Percentiles rank a stretch among this genome's conserved stretches.
These are phyloP conservation scores for Clunio marinus DNA, from an alignment of 2,888 invertebrate species.

Conservation along the genomic window DNA sequence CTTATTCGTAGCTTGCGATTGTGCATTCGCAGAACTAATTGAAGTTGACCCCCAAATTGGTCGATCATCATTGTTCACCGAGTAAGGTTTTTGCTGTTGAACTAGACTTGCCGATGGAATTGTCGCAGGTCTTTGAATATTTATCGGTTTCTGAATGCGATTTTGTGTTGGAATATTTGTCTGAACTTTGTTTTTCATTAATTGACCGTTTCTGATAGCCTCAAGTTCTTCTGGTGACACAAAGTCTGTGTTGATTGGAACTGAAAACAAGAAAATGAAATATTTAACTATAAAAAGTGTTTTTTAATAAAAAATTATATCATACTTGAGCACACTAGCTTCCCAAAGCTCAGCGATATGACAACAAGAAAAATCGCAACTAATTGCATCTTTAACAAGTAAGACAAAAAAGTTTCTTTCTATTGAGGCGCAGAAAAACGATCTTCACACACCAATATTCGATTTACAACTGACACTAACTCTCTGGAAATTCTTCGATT, in stretches of 20 bases:
- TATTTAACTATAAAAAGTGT: too few relatives aligned
- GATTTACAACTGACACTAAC: neutral
- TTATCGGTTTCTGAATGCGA: neutral
- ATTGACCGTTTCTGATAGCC: neutral
- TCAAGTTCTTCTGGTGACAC: slow-evolving; percentile 29
- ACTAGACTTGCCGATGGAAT: neutral
- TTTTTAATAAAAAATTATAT: too few relatives aligned
- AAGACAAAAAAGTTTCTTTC: neutral
- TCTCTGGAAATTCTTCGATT: slow-evolving; percentile 12
- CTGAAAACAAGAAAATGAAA: slow-evolving; percentile 11
- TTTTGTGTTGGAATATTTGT: neutral
- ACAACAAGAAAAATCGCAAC: neutral
- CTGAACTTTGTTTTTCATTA: neutral
- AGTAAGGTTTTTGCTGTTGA: neutral
- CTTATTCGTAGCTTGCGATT: slow-evolving; percentile 16
- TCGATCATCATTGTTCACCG: slow-evolving; percentile 2
- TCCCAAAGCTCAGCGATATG: neutral
- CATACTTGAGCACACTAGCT: neutral
- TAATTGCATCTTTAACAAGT: neutral
- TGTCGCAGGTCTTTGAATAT: neutral
- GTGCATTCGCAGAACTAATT: slow-evolving; percentile 25
- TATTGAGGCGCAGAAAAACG: neutral
- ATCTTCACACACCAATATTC: neutral
- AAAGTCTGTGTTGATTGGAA: slow-evolving; percentile 20
- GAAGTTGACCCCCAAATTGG: slow-evolving; percentile 24